phyloP scores from a whole-genome alignment of 2,888 invertebrate genomes.

The Spicauda simplicius region DNA sequence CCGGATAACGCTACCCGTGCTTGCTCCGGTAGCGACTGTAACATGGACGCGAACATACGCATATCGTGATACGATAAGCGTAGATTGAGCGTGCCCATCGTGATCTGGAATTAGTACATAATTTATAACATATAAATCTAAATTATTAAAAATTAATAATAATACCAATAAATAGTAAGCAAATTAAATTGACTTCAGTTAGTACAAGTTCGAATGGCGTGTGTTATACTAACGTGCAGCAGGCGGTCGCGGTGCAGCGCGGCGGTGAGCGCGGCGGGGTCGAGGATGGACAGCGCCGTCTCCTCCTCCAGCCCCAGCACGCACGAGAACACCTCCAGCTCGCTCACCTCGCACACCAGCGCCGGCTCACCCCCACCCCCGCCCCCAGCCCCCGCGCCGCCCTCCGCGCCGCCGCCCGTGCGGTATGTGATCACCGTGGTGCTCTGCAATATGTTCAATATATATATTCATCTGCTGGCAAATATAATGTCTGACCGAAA shows the following conservation, averaged over 20 bases:
- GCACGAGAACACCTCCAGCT: slow-evolving; percentile 97
- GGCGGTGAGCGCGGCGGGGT: slow-evolving; percentile 94
- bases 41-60: slow-evolving; percentile 94
- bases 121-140: neutral
- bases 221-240: slow-evolving; percentile 66
- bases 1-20: slow-evolving; percentile 85
- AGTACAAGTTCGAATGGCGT: too few relatives aligned
- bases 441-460: slow-evolving; percentile 78
- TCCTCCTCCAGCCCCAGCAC: slow-evolving; percentile 95
- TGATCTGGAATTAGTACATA: slow-evolving; percentile 75
- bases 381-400: slow-evolving; percentile 63
- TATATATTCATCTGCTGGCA: too few relatives aligned
- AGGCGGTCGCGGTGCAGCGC: slow-evolving; percentile 85
- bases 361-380: slow-evolving; percentile 86
- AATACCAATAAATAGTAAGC: too few relatives aligned
- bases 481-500: too few relatives aligned
- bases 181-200: neutral
- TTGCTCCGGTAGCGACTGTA: slow-evolving; percentile 94
- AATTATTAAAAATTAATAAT: too few relatives aligned
- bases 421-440: slow-evolving; percentile 95
- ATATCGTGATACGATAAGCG: slow-evolving; percentile 97
- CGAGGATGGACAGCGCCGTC: slow-evolving; percentile 97
- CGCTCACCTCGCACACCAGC: slow-evolving; percentile 93
- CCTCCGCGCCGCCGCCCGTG: slow-evolving; percentile 83
- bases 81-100: slow-evolving; percentile 90